A percentile compares a stretch with the other conserved stretches of the same genome.
Conservation (phyloP, 2,113 vertebrate species). For the Podarcis raffonei region DNA sequence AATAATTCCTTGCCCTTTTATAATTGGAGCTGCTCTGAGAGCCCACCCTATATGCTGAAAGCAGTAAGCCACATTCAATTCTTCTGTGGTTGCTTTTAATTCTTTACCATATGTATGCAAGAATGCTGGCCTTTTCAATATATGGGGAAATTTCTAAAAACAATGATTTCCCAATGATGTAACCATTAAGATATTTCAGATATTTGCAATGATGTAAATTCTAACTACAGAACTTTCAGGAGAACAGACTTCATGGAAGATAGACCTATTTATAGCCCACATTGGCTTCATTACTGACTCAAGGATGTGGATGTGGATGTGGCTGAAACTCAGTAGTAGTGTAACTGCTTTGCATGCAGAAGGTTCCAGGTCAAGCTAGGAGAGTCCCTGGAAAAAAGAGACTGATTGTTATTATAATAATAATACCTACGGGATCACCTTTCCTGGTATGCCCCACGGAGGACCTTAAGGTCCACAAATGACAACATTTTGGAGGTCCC, state of each 20-base stretch:
- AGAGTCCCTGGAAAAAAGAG: too few relatives aligned
- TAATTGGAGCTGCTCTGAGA: constrained; percentile 24
- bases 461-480: too few relatives aligned
- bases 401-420: too few relatives aligned
- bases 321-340: too few relatives aligned
- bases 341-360: too few relatives aligned
- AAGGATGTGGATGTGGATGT: too few relatives aligned
- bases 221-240: neutral
- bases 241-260: neutral
- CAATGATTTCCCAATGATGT: neutral
- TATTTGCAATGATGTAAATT: neutral
- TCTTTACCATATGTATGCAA: neutral
- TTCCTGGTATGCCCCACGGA: too few relatives aligned
- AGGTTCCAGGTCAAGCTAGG: too few relatives aligned
- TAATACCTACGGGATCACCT: too few relatives aligned
- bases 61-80: constrained; percentile 2
- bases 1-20: constrained; percentile 28
- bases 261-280: neutral
- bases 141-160: neutral
- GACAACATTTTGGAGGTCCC: too few relatives aligned
- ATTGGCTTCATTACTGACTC: neutral
- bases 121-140: neutral
- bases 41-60: fast-evolving
- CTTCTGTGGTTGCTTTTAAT: constrained; percentile 3
- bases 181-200: neutral